phyloP scores from a whole-genome alignment of 1,140 invertebrate genomes.

The Orussus abietinus region DNA sequence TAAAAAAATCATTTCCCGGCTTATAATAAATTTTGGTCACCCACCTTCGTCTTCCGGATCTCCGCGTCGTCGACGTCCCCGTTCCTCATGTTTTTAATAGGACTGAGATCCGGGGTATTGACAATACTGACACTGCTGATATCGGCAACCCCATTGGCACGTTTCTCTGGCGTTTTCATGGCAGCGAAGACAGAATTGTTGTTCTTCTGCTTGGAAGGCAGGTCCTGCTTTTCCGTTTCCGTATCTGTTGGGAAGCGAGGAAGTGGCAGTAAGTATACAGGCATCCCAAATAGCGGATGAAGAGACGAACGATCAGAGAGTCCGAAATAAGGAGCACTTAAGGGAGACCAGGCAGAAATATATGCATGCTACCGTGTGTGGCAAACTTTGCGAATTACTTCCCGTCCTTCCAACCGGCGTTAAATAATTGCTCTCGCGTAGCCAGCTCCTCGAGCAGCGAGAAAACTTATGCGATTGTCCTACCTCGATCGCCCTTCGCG shows the following conservation, averaged over 20 bases:
- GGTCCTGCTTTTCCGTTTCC: conserved; percentile 24
- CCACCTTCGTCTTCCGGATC: conserved; percentile 40
- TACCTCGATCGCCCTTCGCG: too few species aligned
- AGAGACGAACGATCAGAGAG: too few species aligned
- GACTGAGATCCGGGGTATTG: conserved; percentile 38
- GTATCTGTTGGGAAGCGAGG: too few species aligned
- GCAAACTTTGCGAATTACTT: too few species aligned
- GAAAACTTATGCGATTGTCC: too few species aligned
- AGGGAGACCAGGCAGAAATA: background rate
- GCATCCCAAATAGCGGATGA: too few species aligned
- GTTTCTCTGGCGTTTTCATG: conserved; percentile 30
- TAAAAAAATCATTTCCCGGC: background rate
- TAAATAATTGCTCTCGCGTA: too few species aligned
- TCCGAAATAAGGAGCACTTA: too few species aligned
- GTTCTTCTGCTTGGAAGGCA: conserved; percentile 30
- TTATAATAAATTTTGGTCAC: conserved; percentile 4
- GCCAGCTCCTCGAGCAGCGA: too few species aligned
- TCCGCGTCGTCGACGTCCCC: conserved; percentile 38
- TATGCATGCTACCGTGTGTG: background rate
- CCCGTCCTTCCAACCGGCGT: too few species aligned
- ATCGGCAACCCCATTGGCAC: conserved; percentile 25
- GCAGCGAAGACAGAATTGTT: conserved; percentile 42
- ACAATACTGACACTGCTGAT: conserved; percentile 26
- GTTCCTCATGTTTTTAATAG: conserved; percentile 36
- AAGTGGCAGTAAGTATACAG: too few species aligned